Evolutionary conservation across 2,888 invertebrate genomes (phyloP).

Genomic region (Drosophila subquinaria): DNA sequence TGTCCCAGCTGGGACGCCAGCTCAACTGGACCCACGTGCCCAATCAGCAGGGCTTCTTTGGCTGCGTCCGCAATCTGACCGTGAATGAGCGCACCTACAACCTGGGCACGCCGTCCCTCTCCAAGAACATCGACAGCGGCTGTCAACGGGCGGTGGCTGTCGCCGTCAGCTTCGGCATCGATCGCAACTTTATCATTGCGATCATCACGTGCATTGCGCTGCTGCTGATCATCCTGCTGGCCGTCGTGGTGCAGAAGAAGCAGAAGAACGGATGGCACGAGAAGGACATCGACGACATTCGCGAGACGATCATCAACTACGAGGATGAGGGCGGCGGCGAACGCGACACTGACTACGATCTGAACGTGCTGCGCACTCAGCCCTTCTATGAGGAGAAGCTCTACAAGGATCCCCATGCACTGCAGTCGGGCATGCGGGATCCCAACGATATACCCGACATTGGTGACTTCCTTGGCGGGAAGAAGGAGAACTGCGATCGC

Average conservation of each 20-base stretch:
- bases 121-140: conserved; percentile 90
- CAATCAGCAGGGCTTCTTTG: conserved; percentile 90
- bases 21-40: conserved; percentile 91
- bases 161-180: conserved; percentile 93
- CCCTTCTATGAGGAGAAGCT: conserved; percentile 85
- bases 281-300: conserved; percentile 97
- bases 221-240: conserved; percentile 91
- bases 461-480: conserved; percentile 95
- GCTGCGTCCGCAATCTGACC: conserved; percentile 96
- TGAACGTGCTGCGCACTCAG: conserved; percentile 85
- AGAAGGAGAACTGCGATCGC: conserved; percentile 95
- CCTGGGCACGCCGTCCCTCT: conserved; percentile 92
- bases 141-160: conserved; percentile 91
- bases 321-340: conserved; percentile 99
- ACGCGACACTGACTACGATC: conserved; percentile 91
- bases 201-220: conserved; percentile 95
- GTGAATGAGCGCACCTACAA: conserved; percentile 96
- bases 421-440: conserved; percentile 78
- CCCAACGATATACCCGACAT: conserved; percentile 92
- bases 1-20: conserved; percentile 88
- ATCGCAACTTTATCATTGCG: conserved; percentile 94
- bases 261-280: conserved; percentile 94
- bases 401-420: conserved; percentile 84
- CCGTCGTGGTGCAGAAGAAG: conserved; percentile 95
- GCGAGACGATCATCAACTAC: conserved; percentile 98